Evolutionary conservation across 2,797 vertebrate genomes (phyloP).

Genomic region (Eurystomus glaucurus): DNA sequence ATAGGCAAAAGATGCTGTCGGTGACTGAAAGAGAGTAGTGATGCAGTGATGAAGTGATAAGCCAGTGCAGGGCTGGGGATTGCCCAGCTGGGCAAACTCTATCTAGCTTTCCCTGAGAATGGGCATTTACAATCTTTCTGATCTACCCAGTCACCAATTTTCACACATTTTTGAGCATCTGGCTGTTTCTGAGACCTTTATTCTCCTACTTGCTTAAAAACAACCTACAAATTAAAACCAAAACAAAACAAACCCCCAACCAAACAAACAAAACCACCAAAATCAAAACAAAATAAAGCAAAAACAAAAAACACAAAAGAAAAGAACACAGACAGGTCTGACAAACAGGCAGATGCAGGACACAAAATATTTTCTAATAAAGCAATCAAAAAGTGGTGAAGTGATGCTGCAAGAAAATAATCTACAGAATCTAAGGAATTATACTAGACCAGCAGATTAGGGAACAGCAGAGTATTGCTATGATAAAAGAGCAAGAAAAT

Average conservation of each 20-base stretch:
- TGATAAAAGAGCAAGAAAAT: background rate
- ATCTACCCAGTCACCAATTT: background rate
- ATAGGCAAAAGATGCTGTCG: background rate
- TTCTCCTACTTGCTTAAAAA: background rate
- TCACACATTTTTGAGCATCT: background rate
- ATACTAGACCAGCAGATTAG: background rate
- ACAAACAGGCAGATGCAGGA: rapidly evolving
- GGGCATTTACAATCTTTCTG: background rate
- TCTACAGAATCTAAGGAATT: background rate
- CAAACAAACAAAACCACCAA: background rate
- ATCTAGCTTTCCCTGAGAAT: background rate
- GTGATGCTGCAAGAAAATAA: background rate
- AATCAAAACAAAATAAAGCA: background rate
- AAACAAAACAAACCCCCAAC: background rate
- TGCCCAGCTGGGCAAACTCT: background rate
- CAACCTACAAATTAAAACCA: background rate
- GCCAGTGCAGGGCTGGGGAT: background rate
- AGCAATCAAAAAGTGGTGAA: background rate
- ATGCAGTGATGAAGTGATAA: background rate
- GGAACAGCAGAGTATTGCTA: background rate
- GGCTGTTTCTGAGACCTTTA: background rate
- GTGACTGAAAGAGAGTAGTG: background rate
- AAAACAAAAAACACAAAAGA: background rate
- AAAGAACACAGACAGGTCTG: background rate
- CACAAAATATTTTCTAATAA: background rate